Base-by-base conservation (phyloP, 2,888 invertebrate species). In the Atherix ibis region DNA sequence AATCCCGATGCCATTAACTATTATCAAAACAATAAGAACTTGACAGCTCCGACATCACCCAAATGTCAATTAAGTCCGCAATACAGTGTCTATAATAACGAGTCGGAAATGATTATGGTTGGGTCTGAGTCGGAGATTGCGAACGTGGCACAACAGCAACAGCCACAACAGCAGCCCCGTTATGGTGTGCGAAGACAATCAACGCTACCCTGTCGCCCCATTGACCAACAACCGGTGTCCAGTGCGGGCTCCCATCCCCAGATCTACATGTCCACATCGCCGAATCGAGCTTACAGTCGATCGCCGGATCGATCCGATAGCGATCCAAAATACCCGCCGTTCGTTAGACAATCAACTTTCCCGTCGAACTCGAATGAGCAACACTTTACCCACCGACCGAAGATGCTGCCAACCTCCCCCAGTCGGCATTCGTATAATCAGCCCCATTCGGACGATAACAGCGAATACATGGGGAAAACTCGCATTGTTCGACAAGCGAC, bases 221-320 rank as follows among this genome's bases (percentile, higher is more conserved):
- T 38, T 34, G 42, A 41, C 4, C 38, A 42, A 31, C 39, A 40
- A 12, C 24, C 27, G 25, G 31, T 40, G 24, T 16, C 9, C n/a
- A 30, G 24, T 29, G 32, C 32, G 22, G 37, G 40, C 22, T 17
- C 30, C 22, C 34, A 51, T 41, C 44, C 51, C 25, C 44, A 46
- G 34, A 52, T 56, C n/a, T 58, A 56, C 43, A 48, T 58, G 47
- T 58, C 58, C 30, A 58, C 58, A 4, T 59, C 59, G 13, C 59
- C 59, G 17, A 59, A 55, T 44, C 52, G 58, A 19, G 42, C 44
- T 18, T 59, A 56, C 33, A 57, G 54, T 36, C 51, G 59, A 25
- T 59, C 59, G 17, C 59, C 59, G 17, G 59, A 59, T 34, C 52
- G 58, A 10, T 52, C 53, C 18, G 58, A 58, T 25, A 49, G 50